These are phyloP conservation scores for Trachelus stipa DNA, from an alignment of 2,888 invertebrate species.

Conservation along the genomic window DNA sequence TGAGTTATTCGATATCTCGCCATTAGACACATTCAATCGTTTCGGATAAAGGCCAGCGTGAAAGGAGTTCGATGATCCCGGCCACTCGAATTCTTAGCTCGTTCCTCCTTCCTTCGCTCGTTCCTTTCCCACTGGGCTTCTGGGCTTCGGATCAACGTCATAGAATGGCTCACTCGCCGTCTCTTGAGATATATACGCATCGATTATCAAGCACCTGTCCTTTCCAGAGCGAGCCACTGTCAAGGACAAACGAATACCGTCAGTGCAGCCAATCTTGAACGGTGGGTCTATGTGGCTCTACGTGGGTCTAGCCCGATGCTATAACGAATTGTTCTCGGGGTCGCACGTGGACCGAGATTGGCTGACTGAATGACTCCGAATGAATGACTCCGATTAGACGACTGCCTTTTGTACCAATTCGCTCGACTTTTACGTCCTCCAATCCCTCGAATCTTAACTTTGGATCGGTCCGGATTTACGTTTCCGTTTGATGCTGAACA, in stretches of 20 bases:
- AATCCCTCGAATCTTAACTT: too few relatives aligned
- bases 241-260: constrained; percentile 2
- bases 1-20: not conserved
- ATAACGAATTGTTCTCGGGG: not conserved
- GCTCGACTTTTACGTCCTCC: not conserved
- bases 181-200: not conserved
- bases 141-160: not conserved
- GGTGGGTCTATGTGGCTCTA: not conserved
- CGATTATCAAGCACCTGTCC: constrained; percentile 8
- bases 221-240: not conserved
- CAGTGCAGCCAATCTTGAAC: not conserved
- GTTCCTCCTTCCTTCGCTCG: too few relatives aligned
- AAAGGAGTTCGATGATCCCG: constrained; percentile 8
- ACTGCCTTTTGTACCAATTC: not conserved
- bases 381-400: too few relatives aligned
- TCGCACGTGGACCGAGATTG: not conserved
- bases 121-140: not conserved
- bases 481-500: too few relatives aligned
- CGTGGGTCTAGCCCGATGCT: not conserved
- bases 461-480: not conserved
- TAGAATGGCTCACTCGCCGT: not conserved
- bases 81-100: not conserved
- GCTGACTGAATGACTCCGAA: not conserved
- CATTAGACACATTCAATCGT: not conserved
- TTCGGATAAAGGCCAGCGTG: constrained; percentile 1